Evolutionary conservation across 2,113 vertebrate genomes (phyloP).

Genomic region (Orcinus orca): DNA sequence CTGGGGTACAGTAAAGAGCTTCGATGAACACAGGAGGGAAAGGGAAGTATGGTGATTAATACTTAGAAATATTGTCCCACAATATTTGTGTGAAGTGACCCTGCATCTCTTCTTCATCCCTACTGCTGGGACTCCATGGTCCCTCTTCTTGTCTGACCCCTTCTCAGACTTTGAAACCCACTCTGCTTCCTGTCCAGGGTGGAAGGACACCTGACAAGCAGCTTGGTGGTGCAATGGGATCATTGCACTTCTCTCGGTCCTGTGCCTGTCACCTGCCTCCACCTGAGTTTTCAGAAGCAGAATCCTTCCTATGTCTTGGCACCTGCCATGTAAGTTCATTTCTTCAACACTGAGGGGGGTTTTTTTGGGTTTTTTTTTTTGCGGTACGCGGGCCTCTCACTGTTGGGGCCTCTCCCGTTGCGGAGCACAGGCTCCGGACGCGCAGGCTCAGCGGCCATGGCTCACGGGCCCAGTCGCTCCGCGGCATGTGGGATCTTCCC

Average conservation of each 20-base stretch:
- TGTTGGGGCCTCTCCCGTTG: no score
- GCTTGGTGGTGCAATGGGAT: not conserved
- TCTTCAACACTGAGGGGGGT: not conserved
- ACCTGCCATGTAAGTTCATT: rapidly evolving
- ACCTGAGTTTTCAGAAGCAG: not conserved
- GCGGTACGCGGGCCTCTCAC: no score
- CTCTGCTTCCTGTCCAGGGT: not conserved
- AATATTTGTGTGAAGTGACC: no score
- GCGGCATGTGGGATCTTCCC: no score
- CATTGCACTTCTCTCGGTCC: not conserved
- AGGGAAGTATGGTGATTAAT: not conserved
- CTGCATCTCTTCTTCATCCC: not conserved
- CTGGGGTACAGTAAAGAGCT: not conserved
- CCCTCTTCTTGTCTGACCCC: no score
- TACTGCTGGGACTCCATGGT: not conserved
- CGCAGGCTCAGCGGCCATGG: no score
- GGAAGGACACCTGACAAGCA: not conserved
- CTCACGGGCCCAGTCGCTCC: no score
- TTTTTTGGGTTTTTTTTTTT: no score
- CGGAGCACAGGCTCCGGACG: no score
- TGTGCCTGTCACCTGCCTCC: not conserved
- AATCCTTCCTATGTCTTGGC: not conserved
- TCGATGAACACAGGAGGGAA: not conserved
- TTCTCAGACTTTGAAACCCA: not conserved
- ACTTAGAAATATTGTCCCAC: no score